A percentile compares a stretch with the other conserved stretches of the same genome.
phyloP scores from a whole-genome alignment of 37 sponge, comb jelly and placozoan species.

The Cliona cf. orientalis region DNA sequence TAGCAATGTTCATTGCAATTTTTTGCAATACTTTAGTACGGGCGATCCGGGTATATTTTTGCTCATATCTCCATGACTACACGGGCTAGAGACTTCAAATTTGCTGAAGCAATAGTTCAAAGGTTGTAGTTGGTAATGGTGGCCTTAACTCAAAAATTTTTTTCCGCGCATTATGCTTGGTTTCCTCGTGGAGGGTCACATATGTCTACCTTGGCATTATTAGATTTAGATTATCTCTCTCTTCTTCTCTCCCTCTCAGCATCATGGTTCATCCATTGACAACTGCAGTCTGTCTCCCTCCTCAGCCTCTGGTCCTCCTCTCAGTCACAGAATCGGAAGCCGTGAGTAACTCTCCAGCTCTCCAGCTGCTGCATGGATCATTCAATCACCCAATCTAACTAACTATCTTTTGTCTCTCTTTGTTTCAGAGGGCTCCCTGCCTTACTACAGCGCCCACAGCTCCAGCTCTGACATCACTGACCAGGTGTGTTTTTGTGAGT shows the following conservation, averaged over 20 bases:
- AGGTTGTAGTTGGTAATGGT: no score
- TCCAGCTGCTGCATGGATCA: background rate
- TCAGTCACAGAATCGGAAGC: slow-evolving; percentile 35
- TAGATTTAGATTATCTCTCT: background rate
- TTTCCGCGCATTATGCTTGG: no score
- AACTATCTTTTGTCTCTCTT: background rate
- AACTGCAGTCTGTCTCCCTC: slow-evolving; percentile 56
- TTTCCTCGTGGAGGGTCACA: no score
- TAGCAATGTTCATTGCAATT: no score
- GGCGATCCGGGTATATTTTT: no score
- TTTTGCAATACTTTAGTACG: no score
- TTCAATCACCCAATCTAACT: background rate
- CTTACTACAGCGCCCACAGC: slow-evolving; percentile 24
- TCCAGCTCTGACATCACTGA: slow-evolving; percentile 48
- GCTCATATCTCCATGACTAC: no score
- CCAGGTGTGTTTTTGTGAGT: slow-evolving; percentile 40
- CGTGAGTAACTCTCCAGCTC: slow-evolving; percentile 10
- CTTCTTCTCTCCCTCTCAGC: slow-evolving; percentile 7
- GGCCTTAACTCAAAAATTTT: no score
- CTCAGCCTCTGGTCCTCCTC: slow-evolving; percentile 63
- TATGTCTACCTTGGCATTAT: background rate
- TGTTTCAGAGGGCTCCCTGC: slow-evolving; percentile 12
- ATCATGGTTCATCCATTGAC: slow-evolving; percentile 26
- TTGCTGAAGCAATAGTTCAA: no score
- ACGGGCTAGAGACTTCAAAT: no score